Evolutionary conservation across 2,113 vertebrate genomes (phyloP), one percentile per base, ranked within the genome.

Genomic region (Coregonus clupeaformis): DNA sequence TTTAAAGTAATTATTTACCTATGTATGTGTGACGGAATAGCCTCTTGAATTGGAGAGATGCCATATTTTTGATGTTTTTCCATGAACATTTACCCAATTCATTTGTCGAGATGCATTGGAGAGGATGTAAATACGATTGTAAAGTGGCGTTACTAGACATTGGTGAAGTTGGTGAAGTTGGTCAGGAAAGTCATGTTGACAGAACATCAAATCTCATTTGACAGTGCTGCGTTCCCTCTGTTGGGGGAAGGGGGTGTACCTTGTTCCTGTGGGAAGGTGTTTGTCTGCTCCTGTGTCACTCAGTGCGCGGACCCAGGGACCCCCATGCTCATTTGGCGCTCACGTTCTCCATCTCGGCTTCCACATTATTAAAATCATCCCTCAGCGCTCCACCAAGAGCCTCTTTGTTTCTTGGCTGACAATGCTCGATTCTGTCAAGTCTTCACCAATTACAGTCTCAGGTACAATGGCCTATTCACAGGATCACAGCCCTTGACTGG

Each of bases 321-420:
- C 96, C 95, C 94, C 82, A 80, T 84, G 94, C 96, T 98, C 97
- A 98, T 98, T 99, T 99, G 94, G 88, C 87, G 94, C 94, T 95
- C 93, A 93, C 94, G 91, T 90, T 93, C 94, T 90, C 92, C 92
- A 89, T 94, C 93, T 95, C 93, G 90, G 92, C 95, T 94, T 93
- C 91, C 94, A 92, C 96, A 97, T 99, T 98, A 98, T 98, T 96
- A 98, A 98, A 97, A 98, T 98, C 94, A 95, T 96, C 95, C 97
- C 96, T 97, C 97, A 95, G 96, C 93, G 12, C 94, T 95, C 95
- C 92, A 94, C 94, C 94, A 94, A 95, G 94, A 93, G 93, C 92
- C 93, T 95, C 96, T 98, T 98, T 98, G 96, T 98, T 98, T 96
- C 96, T 94, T 91, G 92, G 95, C 96, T 94, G 95, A 93, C 95